Evolutionary conservation across 2,113 vertebrate species (phyloP), one percentile per base, ranked within the genome.

Genomic region (Catagonus wagneri): DNA sequence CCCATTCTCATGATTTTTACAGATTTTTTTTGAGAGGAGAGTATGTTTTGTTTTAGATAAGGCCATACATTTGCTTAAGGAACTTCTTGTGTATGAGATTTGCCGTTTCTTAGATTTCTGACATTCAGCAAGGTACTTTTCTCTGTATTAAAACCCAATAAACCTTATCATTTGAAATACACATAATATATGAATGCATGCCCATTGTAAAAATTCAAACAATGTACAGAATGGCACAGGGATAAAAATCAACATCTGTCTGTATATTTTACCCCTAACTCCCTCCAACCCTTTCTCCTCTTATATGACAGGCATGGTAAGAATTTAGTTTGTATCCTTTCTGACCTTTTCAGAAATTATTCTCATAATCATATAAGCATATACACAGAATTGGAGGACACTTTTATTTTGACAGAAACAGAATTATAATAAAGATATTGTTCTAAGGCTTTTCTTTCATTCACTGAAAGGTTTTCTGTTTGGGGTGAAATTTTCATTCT

Each of bases 401-500:
- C 63, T 76, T 85, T 87, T 60, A 65, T 76, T 95, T 88, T 61
- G 39, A 91, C 19, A 93, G 71, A 90, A 75, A 71, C 22, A 93
- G 13, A 94, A 78, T 58, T 83, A 71, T 52, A 52, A 83, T 66
- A 19, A 9, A 81, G 52, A 15, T 56, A 65, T 19, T 83, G 17
- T 80, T 89, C 7, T 63, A 61, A 95, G 81, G 16, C 29, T 74
- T 80, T 76, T 76, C 14, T 90, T 90, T 61, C 36, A 81, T 76
- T 23, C 3, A 15, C 27, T 60, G 16, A 76, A 87, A 78, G 34
- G 4, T 78, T 58, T 44, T 34, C 44, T 76, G 34, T 86, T 81
- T 72, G 58, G 8, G 34, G 3, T 75, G 20, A 9, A 75, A 75
- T 75, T 58, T 93, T 88, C 71, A 68, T 89, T n/a, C 39, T 63